These are phyloP conservation scores for Apteryx owenii DNA, from an alignment of 2,113 vertebrate genomes.

Conservation along the genomic window DNA sequence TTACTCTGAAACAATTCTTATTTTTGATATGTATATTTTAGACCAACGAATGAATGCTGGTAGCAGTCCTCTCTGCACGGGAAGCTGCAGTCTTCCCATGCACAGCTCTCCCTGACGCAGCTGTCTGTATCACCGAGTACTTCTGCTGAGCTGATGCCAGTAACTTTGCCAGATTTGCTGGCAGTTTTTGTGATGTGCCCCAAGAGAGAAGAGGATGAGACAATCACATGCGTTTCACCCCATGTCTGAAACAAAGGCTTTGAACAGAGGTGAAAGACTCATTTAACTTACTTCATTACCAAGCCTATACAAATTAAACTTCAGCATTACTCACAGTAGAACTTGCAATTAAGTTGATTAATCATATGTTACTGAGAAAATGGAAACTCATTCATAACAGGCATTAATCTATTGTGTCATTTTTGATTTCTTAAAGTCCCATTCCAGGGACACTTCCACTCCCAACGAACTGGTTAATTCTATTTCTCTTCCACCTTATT, in stretches of 20 bases:
- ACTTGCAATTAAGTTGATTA: slow-evolving; percentile 69
- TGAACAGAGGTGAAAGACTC: slow-evolving; percentile 48
- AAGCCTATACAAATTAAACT: slow-evolving; percentile 55
- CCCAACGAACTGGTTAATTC: slow-evolving; percentile 8
- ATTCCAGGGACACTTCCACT: slow-evolving; percentile 9
- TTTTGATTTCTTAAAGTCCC: slow-evolving; percentile 29
- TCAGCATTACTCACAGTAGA: slow-evolving; percentile 48
- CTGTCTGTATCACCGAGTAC: neutral
- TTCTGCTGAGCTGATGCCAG: neutral
- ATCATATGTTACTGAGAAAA: slow-evolving; percentile 62
- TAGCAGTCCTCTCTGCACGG: neutral
- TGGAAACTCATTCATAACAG: slow-evolving; percentile 54
- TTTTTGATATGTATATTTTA: neutral
- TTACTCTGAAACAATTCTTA: neutral
- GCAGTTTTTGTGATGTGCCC: neutral
- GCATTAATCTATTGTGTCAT: slow-evolving; percentile 37
- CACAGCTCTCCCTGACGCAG: neutral
- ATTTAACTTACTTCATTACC: slow-evolving; percentile 45
- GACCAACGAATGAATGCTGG: neutral
- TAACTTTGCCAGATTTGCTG: neutral
- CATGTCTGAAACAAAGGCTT: slow-evolving; percentile 11
- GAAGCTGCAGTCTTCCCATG: neutral
- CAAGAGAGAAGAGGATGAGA: neutral
- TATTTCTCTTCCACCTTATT: neutral
- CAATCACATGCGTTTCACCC: neutral